Evolutionary conservation across 1,140 invertebrate genomes (phyloP).

Genomic region (Drosophila navojoa): DNA sequence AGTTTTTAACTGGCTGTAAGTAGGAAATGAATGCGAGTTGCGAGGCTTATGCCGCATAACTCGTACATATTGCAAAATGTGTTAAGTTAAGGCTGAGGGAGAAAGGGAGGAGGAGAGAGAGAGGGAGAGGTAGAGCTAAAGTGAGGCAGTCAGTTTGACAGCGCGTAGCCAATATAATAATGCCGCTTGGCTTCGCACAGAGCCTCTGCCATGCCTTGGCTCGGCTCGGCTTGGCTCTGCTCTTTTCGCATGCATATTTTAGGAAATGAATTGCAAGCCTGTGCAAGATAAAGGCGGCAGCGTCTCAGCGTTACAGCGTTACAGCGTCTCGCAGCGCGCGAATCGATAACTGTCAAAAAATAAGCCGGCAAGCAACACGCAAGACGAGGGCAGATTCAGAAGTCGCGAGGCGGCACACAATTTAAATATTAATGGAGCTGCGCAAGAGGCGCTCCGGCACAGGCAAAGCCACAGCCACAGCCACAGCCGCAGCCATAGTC

Average conservation of each 20-base stretch:
- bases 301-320: constrained; percentile 20
- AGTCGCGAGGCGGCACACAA: constrained; percentile 58
- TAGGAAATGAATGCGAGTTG: constrained; percentile 54
- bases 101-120: background rate
- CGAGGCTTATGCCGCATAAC: constrained; percentile 65
- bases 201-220: background rate
- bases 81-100: constrained; percentile 14
- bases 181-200: constrained; percentile 43
- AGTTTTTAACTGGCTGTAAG: constrained; percentile 59
- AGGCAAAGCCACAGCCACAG: constrained; percentile 4
- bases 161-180: constrained; percentile 69
- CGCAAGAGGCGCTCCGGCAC: constrained; percentile 43
- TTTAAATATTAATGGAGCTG: constrained; percentile 79
- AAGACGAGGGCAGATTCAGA: constrained; percentile 30
- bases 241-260: constrained; percentile 66
- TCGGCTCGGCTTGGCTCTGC: background rate
- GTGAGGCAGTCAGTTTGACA: constrained; percentile 45
- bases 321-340: constrained; percentile 30
- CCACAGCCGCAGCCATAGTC: background rate
- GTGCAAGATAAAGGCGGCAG: constrained; percentile 61
- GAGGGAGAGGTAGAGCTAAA: background rate
- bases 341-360: constrained; percentile 82
- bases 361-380: constrained; percentile 74
- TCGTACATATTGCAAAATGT: constrained; percentile 66
- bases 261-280: constrained; percentile 69